Conservation (phyloP, 2,797 vertebrate species). For the Meda fulgida region DNA sequence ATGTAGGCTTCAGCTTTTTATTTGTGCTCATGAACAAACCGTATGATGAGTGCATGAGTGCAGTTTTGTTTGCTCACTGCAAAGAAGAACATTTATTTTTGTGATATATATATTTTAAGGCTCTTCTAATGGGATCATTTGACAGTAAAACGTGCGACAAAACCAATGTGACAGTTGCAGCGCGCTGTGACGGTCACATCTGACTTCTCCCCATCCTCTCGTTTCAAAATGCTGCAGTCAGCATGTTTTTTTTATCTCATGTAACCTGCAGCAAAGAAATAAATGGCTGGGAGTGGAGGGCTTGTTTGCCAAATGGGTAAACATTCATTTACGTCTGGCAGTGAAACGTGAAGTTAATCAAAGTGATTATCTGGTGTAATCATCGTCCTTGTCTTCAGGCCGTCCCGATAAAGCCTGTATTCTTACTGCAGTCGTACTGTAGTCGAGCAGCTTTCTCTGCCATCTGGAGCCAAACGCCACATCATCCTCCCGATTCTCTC, state of each 20-base stretch:
- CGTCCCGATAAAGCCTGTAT: slow-evolving; percentile 47
- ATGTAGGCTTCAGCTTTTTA: slow-evolving; percentile 22
- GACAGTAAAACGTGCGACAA: slow-evolving; percentile 1
- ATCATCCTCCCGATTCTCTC: slow-evolving; percentile 37
- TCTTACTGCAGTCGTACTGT: slow-evolving; percentile 56
- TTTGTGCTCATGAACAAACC: slow-evolving; percentile 8
- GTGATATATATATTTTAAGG: background rate
- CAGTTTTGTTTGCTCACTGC: background rate
- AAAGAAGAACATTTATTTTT: background rate
- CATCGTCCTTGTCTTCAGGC: slow-evolving; percentile 62
- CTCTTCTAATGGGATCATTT: slow-evolving; percentile 7
- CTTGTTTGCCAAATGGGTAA: slow-evolving; percentile 77
- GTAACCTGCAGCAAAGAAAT: slow-evolving; percentile 51
- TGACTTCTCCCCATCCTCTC: slow-evolving; percentile 35
- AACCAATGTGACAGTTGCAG: slow-evolving; percentile 55
- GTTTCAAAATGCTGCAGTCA: slow-evolving; percentile 68
- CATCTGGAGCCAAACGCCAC: slow-evolving; percentile 69
- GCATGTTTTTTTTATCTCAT: slow-evolving; percentile 64
- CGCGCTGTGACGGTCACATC: slow-evolving; percentile 47
- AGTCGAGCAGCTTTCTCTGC: slow-evolving; percentile 56
- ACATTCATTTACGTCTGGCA: slow-evolving; percentile 78
- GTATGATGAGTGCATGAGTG: background rate
- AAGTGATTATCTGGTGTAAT: slow-evolving; percentile 75
- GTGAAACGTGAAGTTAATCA: slow-evolving; percentile 79
- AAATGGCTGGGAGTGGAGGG: slow-evolving; percentile 22